Conservation (phyloP, 2,888 invertebrate genomes). For the Cephus runcator region DNA sequence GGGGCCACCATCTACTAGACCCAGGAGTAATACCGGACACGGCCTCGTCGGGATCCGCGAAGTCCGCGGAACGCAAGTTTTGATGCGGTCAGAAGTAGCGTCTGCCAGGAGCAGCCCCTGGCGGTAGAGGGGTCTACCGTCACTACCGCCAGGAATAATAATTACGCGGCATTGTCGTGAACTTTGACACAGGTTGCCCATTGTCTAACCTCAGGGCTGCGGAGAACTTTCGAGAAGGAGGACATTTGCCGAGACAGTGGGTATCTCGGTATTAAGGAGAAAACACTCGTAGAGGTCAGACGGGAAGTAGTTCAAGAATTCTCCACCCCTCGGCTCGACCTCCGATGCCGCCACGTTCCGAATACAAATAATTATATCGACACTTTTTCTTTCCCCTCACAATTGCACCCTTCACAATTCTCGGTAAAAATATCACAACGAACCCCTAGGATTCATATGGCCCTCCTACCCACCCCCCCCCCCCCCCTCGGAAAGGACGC, state of each 20-base stretch:
- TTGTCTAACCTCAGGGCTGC: background rate
- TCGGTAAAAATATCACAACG: fast-evolving
- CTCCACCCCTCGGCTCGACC: background rate
- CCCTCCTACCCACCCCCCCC: too few species aligned
- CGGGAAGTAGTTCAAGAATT: background rate
- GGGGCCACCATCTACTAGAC: background rate
- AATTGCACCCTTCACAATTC: too few species aligned
- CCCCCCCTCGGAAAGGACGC: too few species aligned
- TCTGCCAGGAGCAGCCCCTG: background rate
- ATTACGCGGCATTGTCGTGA: background rate
- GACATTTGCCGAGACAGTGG: background rate
- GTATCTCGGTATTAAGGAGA: background rate
- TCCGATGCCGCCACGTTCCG: background rate
- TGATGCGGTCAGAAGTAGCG: background rate
- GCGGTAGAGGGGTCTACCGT: background rate
- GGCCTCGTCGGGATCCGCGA: background rate
- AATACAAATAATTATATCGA: background rate
- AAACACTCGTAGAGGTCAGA: background rate
- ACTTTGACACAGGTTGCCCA: background rate
- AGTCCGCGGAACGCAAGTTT: background rate
- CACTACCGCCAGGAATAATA: background rate
- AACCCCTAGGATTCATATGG: background rate
- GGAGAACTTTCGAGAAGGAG: background rate
- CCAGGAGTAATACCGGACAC: background rate
- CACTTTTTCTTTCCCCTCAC: too few species aligned